Conservation (phyloP, 2,888 invertebrate species). For the Caenorhabditis sp. region DNA sequence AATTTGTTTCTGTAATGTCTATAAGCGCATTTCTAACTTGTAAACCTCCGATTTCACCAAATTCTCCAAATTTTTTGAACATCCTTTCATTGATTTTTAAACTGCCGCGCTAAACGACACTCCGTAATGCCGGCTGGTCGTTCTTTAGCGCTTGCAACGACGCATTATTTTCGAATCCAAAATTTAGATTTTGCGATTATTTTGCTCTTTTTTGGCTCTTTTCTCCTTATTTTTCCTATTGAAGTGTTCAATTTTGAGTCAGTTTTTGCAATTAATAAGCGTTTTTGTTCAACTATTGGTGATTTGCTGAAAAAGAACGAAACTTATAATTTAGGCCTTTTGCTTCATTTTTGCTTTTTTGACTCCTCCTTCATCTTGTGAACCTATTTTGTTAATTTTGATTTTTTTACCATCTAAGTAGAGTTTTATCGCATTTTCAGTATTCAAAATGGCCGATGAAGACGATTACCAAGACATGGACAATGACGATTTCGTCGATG, state of each 20-base stretch:
- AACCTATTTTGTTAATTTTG: no score
- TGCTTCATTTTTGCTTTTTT: neutral
- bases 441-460: slow-evolving; percentile 78
- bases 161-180: slow-evolving; percentile 4
- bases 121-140: slow-evolving; percentile 1
- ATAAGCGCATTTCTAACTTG: no score
- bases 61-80: no score
- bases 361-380: no score
- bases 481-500: slow-evolving; percentile 77
- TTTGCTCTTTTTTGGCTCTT: neutral
- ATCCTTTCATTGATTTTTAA: no score
- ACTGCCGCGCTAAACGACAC: neutral
- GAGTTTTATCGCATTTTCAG: neutral
- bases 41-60: no score
- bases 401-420: neutral
- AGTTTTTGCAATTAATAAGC: neutral
- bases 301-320: no score
- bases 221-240: neutral
- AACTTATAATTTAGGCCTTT: neutral
- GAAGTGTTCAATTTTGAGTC: neutral
- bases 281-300: no score
- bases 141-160: slow-evolving; percentile 1
- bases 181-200: neutral
- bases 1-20: no score
- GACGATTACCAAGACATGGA: slow-evolving; percentile 81